Percentiles rank a stretch among this genome's conserved stretches.
Evolutionary conservation across 2,888 invertebrate species (phyloP).

Genomic region (Machimus rusticus): DNA sequence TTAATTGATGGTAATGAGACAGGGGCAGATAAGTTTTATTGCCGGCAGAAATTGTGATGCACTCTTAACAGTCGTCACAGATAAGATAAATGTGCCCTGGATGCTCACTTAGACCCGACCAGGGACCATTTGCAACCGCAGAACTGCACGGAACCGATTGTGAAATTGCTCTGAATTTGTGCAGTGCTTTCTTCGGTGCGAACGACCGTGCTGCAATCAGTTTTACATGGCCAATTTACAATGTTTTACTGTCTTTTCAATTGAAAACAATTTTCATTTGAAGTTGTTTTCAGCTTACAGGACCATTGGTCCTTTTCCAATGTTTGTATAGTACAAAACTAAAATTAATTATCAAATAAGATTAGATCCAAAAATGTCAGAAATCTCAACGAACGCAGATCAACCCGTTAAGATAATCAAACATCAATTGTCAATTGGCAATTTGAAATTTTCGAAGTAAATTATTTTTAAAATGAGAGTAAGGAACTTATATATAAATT

Average conservation of each 20-base stretch:
- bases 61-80: neutral
- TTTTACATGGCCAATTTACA: neutral
- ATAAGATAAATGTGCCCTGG: neutral
- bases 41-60: neutral
- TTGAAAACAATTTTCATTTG: neutral
- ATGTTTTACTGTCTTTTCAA: neutral
- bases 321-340: no score
- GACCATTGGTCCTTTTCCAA: neutral
- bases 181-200: neutral
- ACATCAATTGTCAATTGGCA: no score
- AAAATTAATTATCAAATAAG: no score
- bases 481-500: no score
- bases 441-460: no score
- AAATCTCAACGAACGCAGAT: no score
- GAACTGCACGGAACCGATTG: neutral
- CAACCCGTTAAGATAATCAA: no score
- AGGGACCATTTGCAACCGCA: neutral
- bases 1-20: conserved; percentile 37
- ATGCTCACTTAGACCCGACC: neutral
- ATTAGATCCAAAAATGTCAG: no score
- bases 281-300: neutral
- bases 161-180: neutral
- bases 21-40: neutral
- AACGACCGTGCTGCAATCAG: neutral
- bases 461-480: no score